These are phyloP conservation scores for Semotilus atromaculatus DNA, from an alignment of 2,797 vertebrate genomes.

Conservation along the genomic window DNA sequence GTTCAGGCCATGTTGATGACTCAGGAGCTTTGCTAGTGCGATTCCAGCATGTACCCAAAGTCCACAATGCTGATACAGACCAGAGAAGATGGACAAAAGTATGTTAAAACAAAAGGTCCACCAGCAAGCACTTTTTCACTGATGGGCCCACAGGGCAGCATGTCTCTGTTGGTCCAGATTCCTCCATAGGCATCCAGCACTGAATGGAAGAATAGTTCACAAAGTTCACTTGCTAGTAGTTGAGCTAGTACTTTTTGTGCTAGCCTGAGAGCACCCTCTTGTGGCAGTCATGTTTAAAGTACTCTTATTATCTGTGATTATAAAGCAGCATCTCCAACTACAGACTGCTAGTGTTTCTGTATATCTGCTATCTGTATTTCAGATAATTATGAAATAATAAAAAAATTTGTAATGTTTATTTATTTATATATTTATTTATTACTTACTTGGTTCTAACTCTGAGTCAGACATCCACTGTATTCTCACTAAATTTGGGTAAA, in stretches of 20 bases:
- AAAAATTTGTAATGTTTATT: neutral
- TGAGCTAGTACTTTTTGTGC: neutral
- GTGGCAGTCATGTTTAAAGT: conserved; percentile 41
- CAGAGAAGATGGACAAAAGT: conserved; percentile 39
- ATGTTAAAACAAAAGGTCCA: conserved; percentile 66
- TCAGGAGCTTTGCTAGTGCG: conserved; percentile 70
- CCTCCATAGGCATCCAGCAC: conserved; percentile 25
- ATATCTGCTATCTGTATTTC: neutral
- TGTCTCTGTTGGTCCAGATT: conserved; percentile 62
- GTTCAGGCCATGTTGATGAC: conserved; percentile 69
- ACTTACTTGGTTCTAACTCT: neutral
- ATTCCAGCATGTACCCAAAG: conserved; percentile 64
- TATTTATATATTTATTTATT: too few relatives aligned
- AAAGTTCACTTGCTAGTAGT: conserved; percentile 35
- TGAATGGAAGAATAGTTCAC: conserved; percentile 35
- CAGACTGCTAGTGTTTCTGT: neutral
- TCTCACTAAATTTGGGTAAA: neutral
- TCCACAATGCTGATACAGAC: conserved; percentile 72
- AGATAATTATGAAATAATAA: neutral
- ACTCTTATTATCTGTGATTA: neutral
- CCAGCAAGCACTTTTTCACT: conserved; percentile 65
- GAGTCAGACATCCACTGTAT: neutral
- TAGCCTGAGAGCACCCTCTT: conserved; percentile 57
- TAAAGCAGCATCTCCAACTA: too few relatives aligned
- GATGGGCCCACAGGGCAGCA: conserved; percentile 63